Evolutionary conservation across 2,113 vertebrate species (phyloP), one percentile per base, ranked within the genome.

Genomic region (Sebastes fasciatus): DNA sequence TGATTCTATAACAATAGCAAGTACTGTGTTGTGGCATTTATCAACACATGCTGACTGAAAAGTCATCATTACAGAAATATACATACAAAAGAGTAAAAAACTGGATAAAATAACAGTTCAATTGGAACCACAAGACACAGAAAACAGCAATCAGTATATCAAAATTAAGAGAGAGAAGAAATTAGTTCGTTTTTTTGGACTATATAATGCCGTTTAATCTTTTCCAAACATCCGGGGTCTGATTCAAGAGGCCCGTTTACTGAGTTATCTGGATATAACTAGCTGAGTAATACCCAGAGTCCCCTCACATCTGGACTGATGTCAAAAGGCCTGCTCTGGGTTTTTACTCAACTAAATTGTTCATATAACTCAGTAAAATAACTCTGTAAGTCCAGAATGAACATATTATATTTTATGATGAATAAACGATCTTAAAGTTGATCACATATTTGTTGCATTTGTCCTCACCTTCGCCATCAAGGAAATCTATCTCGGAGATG

Each of bases 401-500:
- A 21, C 14, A 26, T 26, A 21, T 11, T 11, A 5, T 16, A 45
- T 23, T 60, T 26, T 11, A 34, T 40, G 1, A 14, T 23, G 26
- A 74, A 45, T 43, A 58, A 55, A 80, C 46, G 17, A 64, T 21
- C 19, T 51, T 57, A 16, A n/a, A 11, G 8, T 51, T 66, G 17
- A 42, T 5, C 19, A 23, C 40, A 12, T 57, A 48, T 43, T 34
- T 70, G n/a, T 21, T 21, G 9, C 7, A 0, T 84, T 61, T 63
- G 3, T 70, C 6, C 13, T 12, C 1, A 7, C 6, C 12, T 80
- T 45, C 6, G 0, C 49, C 48, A 7, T 66, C 0, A 84, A 99
- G 97, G 86, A 93, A 85, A 4, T 97, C 97, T 6, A 94, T 98
- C 67, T 85, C 94, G 61, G 97, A 98, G 72, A 97, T 98, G 96